Conservation (phyloP, 2,797 vertebrate species). For the Buceros bicornis region DNA sequence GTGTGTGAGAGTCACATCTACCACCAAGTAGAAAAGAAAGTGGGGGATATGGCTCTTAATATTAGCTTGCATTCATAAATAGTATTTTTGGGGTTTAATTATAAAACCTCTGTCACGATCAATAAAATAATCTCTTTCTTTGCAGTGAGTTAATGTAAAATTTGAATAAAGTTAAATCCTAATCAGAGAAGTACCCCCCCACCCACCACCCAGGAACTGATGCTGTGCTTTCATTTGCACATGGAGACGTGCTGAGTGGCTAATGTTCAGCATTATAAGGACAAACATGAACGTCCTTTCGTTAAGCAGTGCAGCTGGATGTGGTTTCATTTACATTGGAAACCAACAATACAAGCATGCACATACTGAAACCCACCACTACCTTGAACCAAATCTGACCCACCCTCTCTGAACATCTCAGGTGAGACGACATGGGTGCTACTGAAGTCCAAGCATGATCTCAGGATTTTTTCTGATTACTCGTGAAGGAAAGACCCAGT, state of each 20-base stretch:
- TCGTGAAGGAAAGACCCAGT: background rate
- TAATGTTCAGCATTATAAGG: background rate
- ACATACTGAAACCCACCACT: background rate
- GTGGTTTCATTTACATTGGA: background rate
- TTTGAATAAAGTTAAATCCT: background rate
- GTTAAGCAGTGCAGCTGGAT: background rate
- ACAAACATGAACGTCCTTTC: background rate
- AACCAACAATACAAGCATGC: background rate
- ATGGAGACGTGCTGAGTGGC: accelerated
- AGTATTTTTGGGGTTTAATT: background rate
- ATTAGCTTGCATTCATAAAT: background rate
- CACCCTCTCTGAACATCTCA: background rate
- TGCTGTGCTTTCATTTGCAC: background rate
- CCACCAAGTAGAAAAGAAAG: background rate
- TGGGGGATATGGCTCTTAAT: background rate
- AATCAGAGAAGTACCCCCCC: background rate
- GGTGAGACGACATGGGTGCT: background rate
- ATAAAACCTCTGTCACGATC: background rate
- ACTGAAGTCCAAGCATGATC: background rate
- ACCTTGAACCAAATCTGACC: background rate
- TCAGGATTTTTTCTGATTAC: background rate
- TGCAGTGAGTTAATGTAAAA: background rate
- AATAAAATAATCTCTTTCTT: background rate
- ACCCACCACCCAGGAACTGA: accelerated
- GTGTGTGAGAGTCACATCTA: background rate